Base-by-base conservation (phyloP, 2,797 vertebrate genomes). In the Numenius phaeopus region DNA sequence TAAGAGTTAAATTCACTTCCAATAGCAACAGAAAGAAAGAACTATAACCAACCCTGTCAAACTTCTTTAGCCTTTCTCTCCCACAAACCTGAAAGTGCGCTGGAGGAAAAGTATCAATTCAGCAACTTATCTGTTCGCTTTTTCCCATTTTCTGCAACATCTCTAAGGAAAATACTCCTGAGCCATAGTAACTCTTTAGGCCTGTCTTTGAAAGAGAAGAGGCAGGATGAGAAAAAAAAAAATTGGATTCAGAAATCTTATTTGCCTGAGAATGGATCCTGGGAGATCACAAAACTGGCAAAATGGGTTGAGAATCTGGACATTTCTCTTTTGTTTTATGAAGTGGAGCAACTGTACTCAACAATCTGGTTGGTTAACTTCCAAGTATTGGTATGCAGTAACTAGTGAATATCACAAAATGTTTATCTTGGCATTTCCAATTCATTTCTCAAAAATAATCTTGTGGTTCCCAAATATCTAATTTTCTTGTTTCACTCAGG, bases 381-480 rank as follows among this genome's bases (percentile, higher is more conserved):
- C 10, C 14, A 37, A 11, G 1, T 18, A 4, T 5, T 2, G 2
- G 14, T 66, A 23, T 13, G 8, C 7, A 55, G 7, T 34, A 78
- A 32, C 34, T 54, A 18, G 11, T 27, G 55, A 70, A 16, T 46
- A 17, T 19, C 52, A 39, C 10, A 37, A 57, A 72, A 44, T 24
- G 3, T 73, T 83, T 69, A 19, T 40, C 34, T 49, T 73, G 55
- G 22, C 14, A 44, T 62, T 87, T 73, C 62, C 39, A 40, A 7
- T 30, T 6, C 66, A 62, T 39, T 58, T 59, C 39, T 94, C 50
- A 80, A 3, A 95, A 75, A 46, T 3, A n/a, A 7, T 32, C 34
- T 59, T 42, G 23, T 15, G 52, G n/a, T 57, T 24, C 50, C 30
- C 24, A 73, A 27, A 22, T 34, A n/a, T 5, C 22, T 67, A 2